A percentile compares a stretch with the other conserved stretches of the same genome.
phyloP scores from a whole-genome alignment of 37 sponge, comb jelly and placozoan genomes.

The Agelas oroides region DNA sequence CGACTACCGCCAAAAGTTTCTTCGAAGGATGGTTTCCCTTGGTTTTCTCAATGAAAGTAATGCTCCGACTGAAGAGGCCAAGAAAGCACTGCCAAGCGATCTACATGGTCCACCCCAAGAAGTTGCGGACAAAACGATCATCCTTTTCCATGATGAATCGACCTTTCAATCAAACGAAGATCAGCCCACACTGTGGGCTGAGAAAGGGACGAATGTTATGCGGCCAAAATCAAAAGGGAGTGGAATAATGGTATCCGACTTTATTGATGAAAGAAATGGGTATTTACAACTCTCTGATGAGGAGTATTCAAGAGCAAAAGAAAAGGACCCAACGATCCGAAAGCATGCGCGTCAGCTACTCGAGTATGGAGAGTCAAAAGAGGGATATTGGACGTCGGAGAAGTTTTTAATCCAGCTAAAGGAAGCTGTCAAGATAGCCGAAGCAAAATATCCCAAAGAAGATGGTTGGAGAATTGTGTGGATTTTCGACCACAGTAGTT shows the following conservation, averaged over 20 bases:
- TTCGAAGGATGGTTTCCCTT: conserved; percentile 18
- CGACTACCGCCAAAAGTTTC: conserved; percentile 12
- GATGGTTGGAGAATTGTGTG: no score
- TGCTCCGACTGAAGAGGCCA: no score
- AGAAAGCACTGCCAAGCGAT: conserved; percentile 11
- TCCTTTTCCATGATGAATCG: conserved; percentile 35
- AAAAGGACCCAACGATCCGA: background rate
- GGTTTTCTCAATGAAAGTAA: conserved; percentile 36
- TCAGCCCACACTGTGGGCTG: no score
- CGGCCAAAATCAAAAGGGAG: no score
- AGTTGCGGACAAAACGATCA: conserved; percentile 7
- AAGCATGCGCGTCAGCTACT: conserved; percentile 22
- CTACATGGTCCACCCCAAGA: background rate
- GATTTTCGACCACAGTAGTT: no score
- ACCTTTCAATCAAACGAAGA: conserved; percentile 29
- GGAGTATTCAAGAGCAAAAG: conserved; percentile 14
- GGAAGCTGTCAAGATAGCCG: no score
- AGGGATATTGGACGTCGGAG: no score
- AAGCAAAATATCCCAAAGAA: no score
- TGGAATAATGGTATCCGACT: no score
- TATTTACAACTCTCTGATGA: conserved; percentile 42
- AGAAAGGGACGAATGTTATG: no score
- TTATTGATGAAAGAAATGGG: conserved; percentile 43
- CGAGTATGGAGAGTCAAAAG: conserved; percentile 30
- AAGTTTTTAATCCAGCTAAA: no score